A percentile compares a stretch with the other conserved stretches of the same genome.
phyloP scores from a whole-genome alignment of 2,888 invertebrate genomes.

The Odiellus spinosus region DNA sequence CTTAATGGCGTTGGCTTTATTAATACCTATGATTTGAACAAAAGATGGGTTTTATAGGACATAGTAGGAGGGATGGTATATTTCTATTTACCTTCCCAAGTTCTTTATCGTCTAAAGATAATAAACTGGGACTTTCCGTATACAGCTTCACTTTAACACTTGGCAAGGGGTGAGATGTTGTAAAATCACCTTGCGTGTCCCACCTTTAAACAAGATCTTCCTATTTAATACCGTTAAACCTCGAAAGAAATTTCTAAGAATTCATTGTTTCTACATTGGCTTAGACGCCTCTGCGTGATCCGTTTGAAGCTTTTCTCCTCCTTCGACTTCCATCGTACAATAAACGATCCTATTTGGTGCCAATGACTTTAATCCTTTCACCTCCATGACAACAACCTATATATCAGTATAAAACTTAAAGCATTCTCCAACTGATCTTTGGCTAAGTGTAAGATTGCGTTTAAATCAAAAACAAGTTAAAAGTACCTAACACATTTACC shows the following conservation, averaged over 20 bases:
- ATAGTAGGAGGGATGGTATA: no score
- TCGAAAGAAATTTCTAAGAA: slow-evolving; percentile 7
- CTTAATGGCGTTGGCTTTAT: slow-evolving; percentile 21
- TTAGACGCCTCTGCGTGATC: slow-evolving; percentile 99
- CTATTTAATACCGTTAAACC: neutral
- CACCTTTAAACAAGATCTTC: slow-evolving; percentile 46
- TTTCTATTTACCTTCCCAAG: slow-evolving; percentile 51
- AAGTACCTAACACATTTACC: no score
- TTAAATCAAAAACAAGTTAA: no score
- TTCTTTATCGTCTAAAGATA: slow-evolving; percentile 98
- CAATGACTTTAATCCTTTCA: slow-evolving; percentile 89
- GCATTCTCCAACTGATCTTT: no score
- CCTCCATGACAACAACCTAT: slow-evolving; percentile 97
- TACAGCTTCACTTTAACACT: slow-evolving; percentile 94
- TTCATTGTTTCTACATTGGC: slow-evolving; percentile 71
- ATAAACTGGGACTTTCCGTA: slow-evolving; percentile 91
- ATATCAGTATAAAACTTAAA: slow-evolving; percentile 2
- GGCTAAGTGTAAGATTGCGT: no score
- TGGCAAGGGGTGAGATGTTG: slow-evolving; percentile 91
- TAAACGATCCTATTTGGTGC: slow-evolving; percentile 96
- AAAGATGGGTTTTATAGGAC: no score
- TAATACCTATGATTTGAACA: slow-evolving; percentile 18
- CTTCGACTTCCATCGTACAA: slow-evolving; percentile 99
- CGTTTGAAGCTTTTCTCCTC: slow-evolving; percentile 94
- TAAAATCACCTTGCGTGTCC: slow-evolving; percentile 99